phyloP scores from a whole-genome alignment of 2,888 invertebrate genomes.

The Protodeltote pygarga region DNA sequence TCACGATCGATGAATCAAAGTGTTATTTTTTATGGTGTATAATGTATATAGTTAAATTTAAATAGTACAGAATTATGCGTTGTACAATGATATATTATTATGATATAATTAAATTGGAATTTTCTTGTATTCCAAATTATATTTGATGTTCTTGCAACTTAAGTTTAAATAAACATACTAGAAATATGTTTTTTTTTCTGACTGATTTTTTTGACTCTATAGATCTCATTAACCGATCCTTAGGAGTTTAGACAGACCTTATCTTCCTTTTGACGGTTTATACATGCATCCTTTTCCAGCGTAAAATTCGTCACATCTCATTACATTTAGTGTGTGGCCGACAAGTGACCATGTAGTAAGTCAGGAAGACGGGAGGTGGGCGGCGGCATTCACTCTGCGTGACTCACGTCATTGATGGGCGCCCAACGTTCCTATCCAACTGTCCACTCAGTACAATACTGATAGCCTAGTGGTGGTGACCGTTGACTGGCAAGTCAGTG shows the following conservation, averaged over 20 bases:
- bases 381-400: conserved; percentile 51
- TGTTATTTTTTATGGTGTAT: conserved; percentile 14
- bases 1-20: conserved; percentile 23
- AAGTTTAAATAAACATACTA: too few species aligned
- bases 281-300: conserved; percentile 6
- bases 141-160: too few species aligned
- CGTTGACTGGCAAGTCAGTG: too few species aligned
- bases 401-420: conserved; percentile 55
- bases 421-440: conserved; percentile 45
- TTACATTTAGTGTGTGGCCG: conserved; percentile 44
- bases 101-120: background rate
- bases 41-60: conserved; percentile 30
- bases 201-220: too few species aligned
- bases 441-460: conserved; percentile 36
- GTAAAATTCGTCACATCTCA: conserved; percentile 41
- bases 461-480: too few species aligned
- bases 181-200: too few species aligned
- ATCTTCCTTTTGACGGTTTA: too few species aligned
- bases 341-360: conserved; percentile 46
- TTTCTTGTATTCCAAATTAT: too few species aligned
- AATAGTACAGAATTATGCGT: conserved; percentile 19
- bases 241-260: too few species aligned
- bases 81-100: background rate
- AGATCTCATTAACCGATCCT: too few species aligned
- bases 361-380: conserved; percentile 57